These are phyloP conservation scores for Tamias sibiricus DNA, from an alignment of 2,113 vertebrate species.

Conservation along the genomic window DNA sequence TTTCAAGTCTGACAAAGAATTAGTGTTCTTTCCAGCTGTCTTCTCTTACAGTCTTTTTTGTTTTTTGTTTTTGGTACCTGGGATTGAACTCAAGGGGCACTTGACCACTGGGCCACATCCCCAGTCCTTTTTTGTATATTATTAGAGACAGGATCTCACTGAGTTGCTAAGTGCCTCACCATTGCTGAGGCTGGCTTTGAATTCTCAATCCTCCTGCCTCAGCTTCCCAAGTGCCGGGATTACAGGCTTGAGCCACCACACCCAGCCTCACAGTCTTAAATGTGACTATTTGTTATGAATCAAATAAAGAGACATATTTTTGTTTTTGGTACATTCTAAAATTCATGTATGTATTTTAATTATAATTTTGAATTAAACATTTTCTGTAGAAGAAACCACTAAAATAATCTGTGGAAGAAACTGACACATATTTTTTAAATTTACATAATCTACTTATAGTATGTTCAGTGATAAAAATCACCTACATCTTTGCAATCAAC, in stretches of 20 bases:
- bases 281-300: not conserved
- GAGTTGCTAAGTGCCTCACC: no score
- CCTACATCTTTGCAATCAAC: not conserved
- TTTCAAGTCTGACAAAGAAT: not conserved
- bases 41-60: not conserved
- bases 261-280: not conserved
- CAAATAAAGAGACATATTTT: not conserved
- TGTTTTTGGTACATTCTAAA: not conserved
- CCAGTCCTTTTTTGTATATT: no score
- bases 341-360: slow-evolving; percentile 17
- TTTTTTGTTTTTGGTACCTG: no score
- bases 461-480: slow-evolving; percentile 18
- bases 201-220: no score
- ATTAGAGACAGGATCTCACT: no score
- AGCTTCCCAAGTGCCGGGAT: no score
- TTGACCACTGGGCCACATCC: no score
- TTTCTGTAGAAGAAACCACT: slow-evolving; percentile 3
- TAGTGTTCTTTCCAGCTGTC: not conserved
- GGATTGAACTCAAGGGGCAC: no score
- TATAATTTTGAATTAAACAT: not conserved
- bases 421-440: not conserved
- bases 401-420: slow-evolving; percentile 1
- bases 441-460: not conserved
- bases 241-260: no score
- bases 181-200: no score